Base-by-base conservation (phyloP, 2,113 vertebrate species). In the Elgaria multicarinata region DNA sequence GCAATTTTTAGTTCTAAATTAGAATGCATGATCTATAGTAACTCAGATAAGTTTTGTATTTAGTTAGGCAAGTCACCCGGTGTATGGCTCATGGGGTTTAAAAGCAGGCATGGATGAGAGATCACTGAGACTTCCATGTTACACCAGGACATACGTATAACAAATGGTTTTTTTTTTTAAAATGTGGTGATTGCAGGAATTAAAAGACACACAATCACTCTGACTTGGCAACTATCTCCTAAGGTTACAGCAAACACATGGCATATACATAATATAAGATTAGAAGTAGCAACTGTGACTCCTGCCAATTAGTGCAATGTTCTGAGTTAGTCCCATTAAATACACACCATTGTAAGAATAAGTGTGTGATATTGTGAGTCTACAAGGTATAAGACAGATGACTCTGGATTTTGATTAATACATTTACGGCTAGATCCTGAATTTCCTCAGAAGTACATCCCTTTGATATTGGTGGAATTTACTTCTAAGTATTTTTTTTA, bases 171-270 rank as follows among this genome's bases (percentile, higher is more conserved):
- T 50, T 50, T 3, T 50, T 50, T 50, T 71, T 71, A n/a, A n/a
- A n/a, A n/a, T 14, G 69, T 55, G 46, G 71, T 12, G 3, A 66
- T 28, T 16, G 39, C 75, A 26, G 31, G 20, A 50, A 50, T 87
- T 16, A n/a, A 33, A n/a, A 77, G 39, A 16, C 5, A n/a, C 6
- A n/a, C 12, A 75, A 4, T 88, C 18, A 16, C 31, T 75, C 79
- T 2, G 7, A 6, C 39, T 46, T 3, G 6, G 79, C 7, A 62
- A 75, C 75, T 74, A 74, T 75, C 69, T 62, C 69, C 69, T 62
- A 83, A 75, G 87, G 69, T 83, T 88, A 83, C 79, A 14, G 53
- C 83, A 88, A 81, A 88, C 53, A 83, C 50, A 75, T 5, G 26
- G 24, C n/a, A 0, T 14, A 42, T 46, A 44, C 87, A 3, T 39